A percentile compares a stretch with the other conserved stretches of the same genome.
These are phyloP conservation scores for Urechis unicinctus DNA, from an alignment of 2,888 invertebrate genomes.

Conservation along the genomic window DNA sequence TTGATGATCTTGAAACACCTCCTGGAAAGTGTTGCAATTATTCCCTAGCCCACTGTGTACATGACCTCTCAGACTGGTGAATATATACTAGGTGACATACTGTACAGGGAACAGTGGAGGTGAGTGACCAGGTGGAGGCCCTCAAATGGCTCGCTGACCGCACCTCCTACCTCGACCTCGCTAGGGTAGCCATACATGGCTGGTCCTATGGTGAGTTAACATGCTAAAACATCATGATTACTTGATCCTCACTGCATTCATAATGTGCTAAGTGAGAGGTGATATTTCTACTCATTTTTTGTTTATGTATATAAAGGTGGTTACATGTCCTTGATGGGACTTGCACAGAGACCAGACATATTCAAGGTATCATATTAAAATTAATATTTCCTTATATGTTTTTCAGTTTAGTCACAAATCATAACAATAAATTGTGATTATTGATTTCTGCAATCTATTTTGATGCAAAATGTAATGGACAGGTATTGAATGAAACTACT, in stretches of 20 bases:
- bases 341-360: conserved; percentile 84
- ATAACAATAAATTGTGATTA: no score
- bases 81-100: no score
- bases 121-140: conserved; percentile 93
- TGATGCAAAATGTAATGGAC: no score
- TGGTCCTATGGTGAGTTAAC: conserved; percentile 82
- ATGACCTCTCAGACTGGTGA: no score
- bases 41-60: no score
- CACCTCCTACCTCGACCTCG: conserved; percentile 78
- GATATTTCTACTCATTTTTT: neutral
- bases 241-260: no score
- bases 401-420: no score
- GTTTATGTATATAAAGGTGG: conserved; percentile 56
- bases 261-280: neutral
- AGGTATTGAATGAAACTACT: no score
- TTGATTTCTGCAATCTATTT: no score
- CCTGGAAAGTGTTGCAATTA: no score
- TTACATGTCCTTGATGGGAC: conserved; percentile 88
- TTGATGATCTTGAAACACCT: no score
- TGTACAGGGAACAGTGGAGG: conserved; percentile 78
- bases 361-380: conserved; percentile 75
- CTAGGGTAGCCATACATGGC: conserved; percentile 88
- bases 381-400: no score
- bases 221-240: neutral
- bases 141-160: conserved; percentile 73